These are phyloP conservation scores for Hystrix brachyura DNA, from an alignment of 2,113 vertebrate genomes.

Conservation along the genomic window DNA sequence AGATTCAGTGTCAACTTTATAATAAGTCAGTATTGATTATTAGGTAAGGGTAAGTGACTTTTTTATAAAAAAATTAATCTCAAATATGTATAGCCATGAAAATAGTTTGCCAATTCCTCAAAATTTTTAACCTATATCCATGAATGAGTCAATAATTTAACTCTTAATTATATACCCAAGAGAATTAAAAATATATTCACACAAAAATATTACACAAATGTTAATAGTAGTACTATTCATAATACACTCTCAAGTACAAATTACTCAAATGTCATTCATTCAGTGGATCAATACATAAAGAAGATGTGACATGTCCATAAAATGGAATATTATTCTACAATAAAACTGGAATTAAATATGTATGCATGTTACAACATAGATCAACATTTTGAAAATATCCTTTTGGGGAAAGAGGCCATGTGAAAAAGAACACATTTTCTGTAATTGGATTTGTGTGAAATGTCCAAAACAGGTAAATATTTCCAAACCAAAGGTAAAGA, in stretches of 20 bases:
- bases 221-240: background rate
- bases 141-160: background rate
- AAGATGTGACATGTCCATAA: background rate
- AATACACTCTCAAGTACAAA: background rate
- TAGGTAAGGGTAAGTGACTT: background rate
- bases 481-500: background rate
- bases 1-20: background rate
- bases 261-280: background rate
- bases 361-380: background rate
- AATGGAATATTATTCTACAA: background rate
- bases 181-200: background rate
- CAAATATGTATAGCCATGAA: background rate
- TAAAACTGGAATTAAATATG: background rate
- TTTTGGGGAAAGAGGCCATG: background rate
- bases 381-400: background rate
- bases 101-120: background rate
- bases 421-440: background rate
- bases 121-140: background rate
- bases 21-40: background rate
- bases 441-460: background rate
- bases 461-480: background rate
- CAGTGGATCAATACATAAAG: background rate
- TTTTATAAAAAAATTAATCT: background rate
- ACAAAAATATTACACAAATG: background rate
- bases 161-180: background rate